Base-by-base conservation (phyloP, 2,113 vertebrate species). In the Ctenodactylus gundi region DNA sequence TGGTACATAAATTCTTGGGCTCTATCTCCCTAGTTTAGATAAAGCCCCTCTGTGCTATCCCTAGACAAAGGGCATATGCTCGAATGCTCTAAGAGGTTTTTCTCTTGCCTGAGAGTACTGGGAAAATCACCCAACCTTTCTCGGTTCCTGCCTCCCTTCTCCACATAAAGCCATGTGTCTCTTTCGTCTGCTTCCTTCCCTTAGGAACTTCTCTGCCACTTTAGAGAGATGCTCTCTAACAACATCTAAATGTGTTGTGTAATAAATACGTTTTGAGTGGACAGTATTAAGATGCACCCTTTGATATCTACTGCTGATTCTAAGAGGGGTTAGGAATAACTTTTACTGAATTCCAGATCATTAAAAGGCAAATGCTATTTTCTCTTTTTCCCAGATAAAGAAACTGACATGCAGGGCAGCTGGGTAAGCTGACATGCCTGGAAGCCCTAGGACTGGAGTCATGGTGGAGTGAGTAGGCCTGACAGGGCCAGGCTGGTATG, bases 331-430 rank as follows among this genome's bases (percentile, higher is more conserved):
- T 44, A 67, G 25, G 20, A 20, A 53, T 78, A 39, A 78, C 31
- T 65, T 89, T 78, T 64, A 75, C 65, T 81, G 49, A 93, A 96
- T 96, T 90, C 85, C 96, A 96, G 88, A 92, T 51, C 93, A 93
- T 93, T 93, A 96, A 92, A 94, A 94, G 92, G 84, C 31, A 87
- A 65, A n/a, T 86, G 62, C 60, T 51, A 41, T 6, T n/a, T 21
- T 72, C 91, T 36, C 68, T 51, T 49, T 57, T 73, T 85, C 76
- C 49, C 72, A 58, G 81, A 77, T 7, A 76, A 90, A 55, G 72
- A 96, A 82, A 65, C 12, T 27, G 13, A 62, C 80, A 77, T 17
- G 12, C 78, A 31, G 31, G 53, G 18, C 23, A 17, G 53, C 4
- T 21, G 70, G 64, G 31, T 21, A 55, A 60, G n/a, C 64, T 65